A percentile compares a stretch with the other conserved stretches of the same genome.
Conservation (phyloP, 2,113 vertebrate genomes). For the Istiophorus platypterus region DNA sequence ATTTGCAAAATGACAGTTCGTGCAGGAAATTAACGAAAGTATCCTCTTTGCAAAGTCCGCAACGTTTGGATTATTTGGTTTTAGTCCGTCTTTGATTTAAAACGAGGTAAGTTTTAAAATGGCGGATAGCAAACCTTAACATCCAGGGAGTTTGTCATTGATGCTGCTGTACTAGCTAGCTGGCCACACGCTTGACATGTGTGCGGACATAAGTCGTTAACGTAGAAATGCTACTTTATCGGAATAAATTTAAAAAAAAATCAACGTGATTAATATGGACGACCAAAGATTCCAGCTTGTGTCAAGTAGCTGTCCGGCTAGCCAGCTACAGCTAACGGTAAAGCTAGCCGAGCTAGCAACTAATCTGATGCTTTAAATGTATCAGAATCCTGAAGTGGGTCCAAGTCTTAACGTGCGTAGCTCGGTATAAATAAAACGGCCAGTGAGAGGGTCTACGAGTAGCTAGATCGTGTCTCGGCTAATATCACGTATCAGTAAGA, state of each 20-base stretch:
- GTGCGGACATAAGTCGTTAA: not conserved
- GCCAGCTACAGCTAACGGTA: slow-evolving; percentile 29
- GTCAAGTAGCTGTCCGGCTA: slow-evolving; percentile 3
- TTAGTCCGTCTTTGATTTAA: slow-evolving; percentile 68
- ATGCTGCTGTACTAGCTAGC: slow-evolving; percentile 36
- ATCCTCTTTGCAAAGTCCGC: slow-evolving; percentile 27
- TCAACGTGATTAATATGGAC: not conserved
- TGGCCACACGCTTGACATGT: not conserved
- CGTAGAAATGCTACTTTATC: not conserved
- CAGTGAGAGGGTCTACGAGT: not conserved
- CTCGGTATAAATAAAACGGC: not conserved
- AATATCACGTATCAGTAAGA: not conserved
- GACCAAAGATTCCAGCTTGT: not conserved
- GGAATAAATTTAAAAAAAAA: not conserved
- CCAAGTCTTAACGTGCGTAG: too few species aligned
- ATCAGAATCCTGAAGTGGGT: not conserved
- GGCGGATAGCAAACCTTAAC: slow-evolving; percentile 74
- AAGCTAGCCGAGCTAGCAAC: slow-evolving; percentile 41
- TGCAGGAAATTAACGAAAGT: slow-evolving; percentile 31
- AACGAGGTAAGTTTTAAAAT: slow-evolving; percentile 81
- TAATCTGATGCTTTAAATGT: not conserved
- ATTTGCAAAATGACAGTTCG: slow-evolving; percentile 46
- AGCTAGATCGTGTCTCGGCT: not conserved
- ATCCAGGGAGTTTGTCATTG: slow-evolving; percentile 68
- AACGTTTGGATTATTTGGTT: slow-evolving; percentile 62